Evolutionary conservation across 2,797 vertebrate genomes (phyloP), one percentile per base, ranked within the genome.

Genomic region (Hoplostethus mediterraneus): DNA sequence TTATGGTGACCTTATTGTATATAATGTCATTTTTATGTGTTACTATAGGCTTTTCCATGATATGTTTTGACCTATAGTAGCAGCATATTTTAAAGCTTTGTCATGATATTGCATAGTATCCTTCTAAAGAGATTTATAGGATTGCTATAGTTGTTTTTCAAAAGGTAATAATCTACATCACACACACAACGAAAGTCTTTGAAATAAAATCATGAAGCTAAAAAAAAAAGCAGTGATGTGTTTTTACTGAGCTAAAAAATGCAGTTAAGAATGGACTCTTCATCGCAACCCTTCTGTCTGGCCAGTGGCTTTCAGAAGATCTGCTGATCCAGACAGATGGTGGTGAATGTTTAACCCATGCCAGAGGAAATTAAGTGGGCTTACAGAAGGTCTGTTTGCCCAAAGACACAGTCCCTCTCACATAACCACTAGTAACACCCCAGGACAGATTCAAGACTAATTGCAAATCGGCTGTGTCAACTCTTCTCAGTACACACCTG

Each of bases 271-370:
- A 2, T 51, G 42, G 42, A 51, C 17, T n/a, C 5, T 49, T 63
- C n/a, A 13, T 36, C 12, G 17, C 5, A n/a, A 6, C 2, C n/a
- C 12, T 44, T 21, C 21, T 21, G 31, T 49, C 51, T 45, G 44
- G 56, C 7, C 13, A 31, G 13, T 5, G 6, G 3, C 36, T 21
- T 17, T 42, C 5, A 40, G 36, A 17, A 42, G 51, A 60, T 60
- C 57, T 5, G 42, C 2, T 3, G 42, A 13, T 44, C 42, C 42
- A 44, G 40, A 52, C 38, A 45, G 61, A 8, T 40, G 44, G 56
- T 13, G 31, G 55, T 79, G 47, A 81, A 63, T 53, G 52, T 74
- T 83, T 81, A 74, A 87, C 57, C 12, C 0, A 75, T 31, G 44
- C 10, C 3, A 60, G 36, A 69, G 61, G 10, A 44, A 44, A 44